Evolutionary conservation across 1,140 invertebrate species (phyloP).

Genomic region (Trinorchestia longiramus): DNA sequence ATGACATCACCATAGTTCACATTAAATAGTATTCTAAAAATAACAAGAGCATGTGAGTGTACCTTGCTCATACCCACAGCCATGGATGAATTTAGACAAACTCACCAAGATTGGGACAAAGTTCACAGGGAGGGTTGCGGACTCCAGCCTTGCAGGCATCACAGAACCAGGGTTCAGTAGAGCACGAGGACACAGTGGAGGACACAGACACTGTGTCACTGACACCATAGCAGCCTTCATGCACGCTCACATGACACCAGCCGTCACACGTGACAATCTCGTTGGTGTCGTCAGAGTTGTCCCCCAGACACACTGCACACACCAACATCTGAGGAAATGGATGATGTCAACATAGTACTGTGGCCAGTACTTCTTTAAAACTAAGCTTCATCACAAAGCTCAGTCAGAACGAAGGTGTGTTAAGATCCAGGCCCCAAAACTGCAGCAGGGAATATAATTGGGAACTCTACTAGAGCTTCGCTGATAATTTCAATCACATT

Average conservation of each 20-base stretch:
- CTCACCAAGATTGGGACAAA: conserved; percentile 84
- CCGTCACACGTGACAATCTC: conserved; percentile 97
- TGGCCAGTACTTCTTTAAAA: too few species aligned
- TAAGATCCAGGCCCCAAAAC: too few species aligned
- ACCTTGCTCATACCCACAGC: background rate
- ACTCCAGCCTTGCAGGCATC: conserved; percentile 95
- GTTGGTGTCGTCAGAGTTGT: conserved; percentile 91
- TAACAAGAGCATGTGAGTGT: background rate
- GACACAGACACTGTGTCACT: conserved; percentile 91
- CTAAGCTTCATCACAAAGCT: too few species aligned
- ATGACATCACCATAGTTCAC: background rate
- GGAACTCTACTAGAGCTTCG: too few species aligned
- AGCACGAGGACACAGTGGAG: conserved; percentile 89
- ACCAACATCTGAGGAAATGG: conserved; percentile 72
- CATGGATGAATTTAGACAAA: background rate
- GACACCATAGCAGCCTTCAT: conserved; percentile 97
- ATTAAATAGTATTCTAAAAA: background rate
- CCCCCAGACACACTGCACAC: conserved; percentile 93
- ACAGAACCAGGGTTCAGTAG: conserved; percentile 98
- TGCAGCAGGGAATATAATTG: too few species aligned
- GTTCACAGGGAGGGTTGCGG: conserved; percentile 85
- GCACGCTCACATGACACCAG: conserved; percentile 90
- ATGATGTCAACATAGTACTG: background rate
- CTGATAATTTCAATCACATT: too few species aligned
- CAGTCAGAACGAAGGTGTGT: too few species aligned